A percentile compares a stretch with the other conserved stretches of the same genome.
Conservation (phyloP, 1,140 invertebrate genomes). For the Argopecten irradians region DNA sequence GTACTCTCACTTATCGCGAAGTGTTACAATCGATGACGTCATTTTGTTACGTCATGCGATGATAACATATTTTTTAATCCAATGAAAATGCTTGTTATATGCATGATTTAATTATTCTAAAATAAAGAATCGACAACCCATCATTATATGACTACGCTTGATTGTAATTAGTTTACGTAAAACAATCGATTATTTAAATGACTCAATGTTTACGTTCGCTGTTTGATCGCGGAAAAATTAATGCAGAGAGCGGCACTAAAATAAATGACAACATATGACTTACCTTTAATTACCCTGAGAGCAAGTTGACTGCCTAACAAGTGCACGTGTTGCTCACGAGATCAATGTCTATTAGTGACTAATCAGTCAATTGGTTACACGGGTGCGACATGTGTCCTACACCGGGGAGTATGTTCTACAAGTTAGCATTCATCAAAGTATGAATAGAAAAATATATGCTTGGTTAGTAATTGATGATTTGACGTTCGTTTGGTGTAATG, state of each 20-base stretch:
- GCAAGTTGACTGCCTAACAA: neutral
- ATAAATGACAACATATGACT: neutral
- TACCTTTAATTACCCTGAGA: neutral
- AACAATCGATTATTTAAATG: neutral
- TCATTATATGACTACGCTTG: neutral
- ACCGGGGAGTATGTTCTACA: neutral
- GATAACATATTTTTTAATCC: too few relatives aligned
- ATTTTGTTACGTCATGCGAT: too few relatives aligned
- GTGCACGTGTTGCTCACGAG: neutral
- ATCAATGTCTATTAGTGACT: neutral
- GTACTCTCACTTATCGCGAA: too few relatives aligned
- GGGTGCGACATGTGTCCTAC: neutral
- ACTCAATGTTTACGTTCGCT: neutral
- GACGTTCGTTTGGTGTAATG: neutral
- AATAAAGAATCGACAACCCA: too few relatives aligned
- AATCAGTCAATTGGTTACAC: neutral
- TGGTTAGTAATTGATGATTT: neutral
- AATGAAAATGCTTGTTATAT: too few relatives aligned
- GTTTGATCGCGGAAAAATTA: neutral
- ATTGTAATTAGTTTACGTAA: neutral
- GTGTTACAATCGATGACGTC: too few relatives aligned
- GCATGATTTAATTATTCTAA: too few relatives aligned
- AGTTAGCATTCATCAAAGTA: neutral
- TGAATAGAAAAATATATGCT: too few relatives aligned
- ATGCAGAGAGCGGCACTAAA: neutral